Conservation (phyloP, 1,140 invertebrate species). For the Trichoplusia ni region DNA sequence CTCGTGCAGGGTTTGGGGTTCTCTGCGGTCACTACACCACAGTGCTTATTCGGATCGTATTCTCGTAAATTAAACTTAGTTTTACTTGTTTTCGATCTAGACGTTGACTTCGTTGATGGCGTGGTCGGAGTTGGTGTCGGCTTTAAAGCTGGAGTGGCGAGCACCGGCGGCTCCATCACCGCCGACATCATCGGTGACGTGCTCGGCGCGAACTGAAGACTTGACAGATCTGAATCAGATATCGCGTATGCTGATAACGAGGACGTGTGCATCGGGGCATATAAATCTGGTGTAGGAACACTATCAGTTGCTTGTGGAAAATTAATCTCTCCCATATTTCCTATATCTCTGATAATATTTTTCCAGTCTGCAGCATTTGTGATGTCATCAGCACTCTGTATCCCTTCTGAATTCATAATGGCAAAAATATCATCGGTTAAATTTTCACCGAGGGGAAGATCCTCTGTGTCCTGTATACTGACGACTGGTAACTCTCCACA, state of each 20-base stretch:
- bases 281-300: conserved; percentile 61
- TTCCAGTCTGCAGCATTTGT: conserved; percentile 75
- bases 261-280: conserved; percentile 53
- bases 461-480: conserved; percentile 77
- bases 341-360: conserved; percentile 77
- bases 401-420: conserved; percentile 79
- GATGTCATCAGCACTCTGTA: conserved; percentile 75
- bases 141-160: conserved; percentile 60
- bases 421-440: conserved; percentile 77
- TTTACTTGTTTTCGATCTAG: conserved; percentile 82
- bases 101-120: conserved; percentile 58
- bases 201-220: conserved; percentile 63
- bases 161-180: conserved; percentile 57
- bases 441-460: conserved; percentile 73
- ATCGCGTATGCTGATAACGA: conserved; percentile 59
- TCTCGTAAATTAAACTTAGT: conserved; percentile 85
- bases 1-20: conserved; percentile 89
- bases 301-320: conserved; percentile 63
- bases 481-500: conserved; percentile 76
- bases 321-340: conserved; percentile 74
- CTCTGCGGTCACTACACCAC: conserved; percentile 87
- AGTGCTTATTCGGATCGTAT: conserved; percentile 91
- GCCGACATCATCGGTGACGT: conserved; percentile 58
- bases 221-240: conserved; percentile 62
- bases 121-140: conserved; percentile 50